Conservation (phyloP, 2,113 vertebrate species). For the Turdus rufiventris region DNA sequence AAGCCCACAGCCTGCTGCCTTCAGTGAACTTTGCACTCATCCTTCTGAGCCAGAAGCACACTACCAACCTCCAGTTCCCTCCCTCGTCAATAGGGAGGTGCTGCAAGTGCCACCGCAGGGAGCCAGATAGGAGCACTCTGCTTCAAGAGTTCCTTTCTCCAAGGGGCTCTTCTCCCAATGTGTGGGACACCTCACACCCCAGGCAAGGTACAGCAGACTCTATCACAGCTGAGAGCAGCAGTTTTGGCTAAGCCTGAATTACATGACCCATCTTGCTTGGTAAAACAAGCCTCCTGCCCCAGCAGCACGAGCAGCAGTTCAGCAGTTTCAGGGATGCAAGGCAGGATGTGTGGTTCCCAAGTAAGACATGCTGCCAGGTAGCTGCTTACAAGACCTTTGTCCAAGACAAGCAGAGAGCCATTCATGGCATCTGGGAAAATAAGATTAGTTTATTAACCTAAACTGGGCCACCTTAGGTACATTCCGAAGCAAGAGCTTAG, state of each 20-base stretch:
- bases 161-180: fast-evolving
- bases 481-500: constrained; percentile 31
- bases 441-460: constrained; percentile 43
- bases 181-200: fast-evolving
- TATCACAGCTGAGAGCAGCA: background rate
- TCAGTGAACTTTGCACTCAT: background rate
- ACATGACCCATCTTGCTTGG: background rate
- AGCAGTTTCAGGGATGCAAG: background rate
- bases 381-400: background rate
- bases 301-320: background rate
- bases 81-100: background rate
- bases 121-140: background rate
- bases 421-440: constrained; percentile 13
- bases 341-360: background rate
- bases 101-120: background rate
- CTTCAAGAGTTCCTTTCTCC: background rate
- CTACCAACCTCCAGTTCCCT: background rate
- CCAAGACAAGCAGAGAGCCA: background rate
- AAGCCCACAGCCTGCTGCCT: background rate
- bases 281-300: background rate
- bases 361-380: background rate
- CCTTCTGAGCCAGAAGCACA: background rate
- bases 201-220: background rate
- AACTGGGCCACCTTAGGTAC: constrained; percentile 4
- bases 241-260: background rate